phyloP scores from a whole-genome alignment of 92 coral and sea anemone species.

The Umimayanthus chanpuru region DNA sequence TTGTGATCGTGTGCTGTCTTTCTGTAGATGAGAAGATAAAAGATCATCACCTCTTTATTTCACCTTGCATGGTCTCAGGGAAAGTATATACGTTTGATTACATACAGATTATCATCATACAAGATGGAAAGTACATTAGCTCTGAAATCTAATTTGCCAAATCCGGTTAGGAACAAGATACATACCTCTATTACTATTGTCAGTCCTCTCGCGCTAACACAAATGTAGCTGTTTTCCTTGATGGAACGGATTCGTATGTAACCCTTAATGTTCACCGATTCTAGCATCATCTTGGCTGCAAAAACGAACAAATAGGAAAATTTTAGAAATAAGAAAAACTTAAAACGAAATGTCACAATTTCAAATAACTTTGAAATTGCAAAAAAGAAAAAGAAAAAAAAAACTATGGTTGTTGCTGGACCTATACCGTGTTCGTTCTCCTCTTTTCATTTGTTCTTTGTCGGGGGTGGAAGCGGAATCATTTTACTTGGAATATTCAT shows the following conservation, averaged over 20 bases:
- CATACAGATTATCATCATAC: neutral
- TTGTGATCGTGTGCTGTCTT: neutral
- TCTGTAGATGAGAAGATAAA: neutral
- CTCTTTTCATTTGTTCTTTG: too few species aligned
- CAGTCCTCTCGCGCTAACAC: slow-evolving; percentile 51
- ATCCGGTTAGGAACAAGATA: neutral
- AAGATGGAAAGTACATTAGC: neutral
- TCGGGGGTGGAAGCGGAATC: too few species aligned
- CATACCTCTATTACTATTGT: slow-evolving; percentile 53
- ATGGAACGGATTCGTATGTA: slow-evolving; percentile 60
- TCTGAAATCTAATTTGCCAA: slow-evolving; percentile 15
- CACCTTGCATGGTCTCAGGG: neutral
- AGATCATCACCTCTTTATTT: neutral
- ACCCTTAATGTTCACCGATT: slow-evolving; percentile 60
- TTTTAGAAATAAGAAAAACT: neutral
- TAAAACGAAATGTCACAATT: too few species aligned
- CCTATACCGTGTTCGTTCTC: too few species aligned
- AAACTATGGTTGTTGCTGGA: too few species aligned
- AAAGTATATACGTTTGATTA: neutral
- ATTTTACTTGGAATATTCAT: too few species aligned
- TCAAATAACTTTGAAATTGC: too few species aligned
- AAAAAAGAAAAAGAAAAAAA: too few species aligned
- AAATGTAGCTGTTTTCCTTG: slow-evolving; percentile 53
- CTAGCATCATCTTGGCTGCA: slow-evolving; percentile 59
- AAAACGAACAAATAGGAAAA: neutral